Evolutionary conservation across 2,888 invertebrate species (phyloP), one percentile per base, ranked within the genome.

Genomic region (Caenorhabditis angaria): DNA sequence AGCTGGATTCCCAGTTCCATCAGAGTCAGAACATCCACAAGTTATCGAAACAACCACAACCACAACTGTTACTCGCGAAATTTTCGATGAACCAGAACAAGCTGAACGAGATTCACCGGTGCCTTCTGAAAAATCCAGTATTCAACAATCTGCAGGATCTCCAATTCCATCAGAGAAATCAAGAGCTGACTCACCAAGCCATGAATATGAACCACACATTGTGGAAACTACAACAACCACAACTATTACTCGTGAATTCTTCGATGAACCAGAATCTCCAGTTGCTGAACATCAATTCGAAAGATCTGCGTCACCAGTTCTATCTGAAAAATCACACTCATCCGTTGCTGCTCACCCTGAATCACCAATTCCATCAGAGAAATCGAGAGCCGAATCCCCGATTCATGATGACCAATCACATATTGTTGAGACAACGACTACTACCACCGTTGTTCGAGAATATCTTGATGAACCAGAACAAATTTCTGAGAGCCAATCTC

Each of bases 41-140:
- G 47, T 59, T n/a, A 22, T 27, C 25, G 59, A 59, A n/a, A 59
- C 59, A 10, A 59, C 47, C 3, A 61, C 56, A 6, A 60, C 60
- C 29, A 56, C 67, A 5, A 68, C 72, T 2, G 65, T 61, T 10
- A 61, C 55, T 25, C 64, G 65, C 41, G 68, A 68, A 59, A 60
- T 20, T 51, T 22, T 50, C 29, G 61, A 51, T 22, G 29, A 61
- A 32, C 32, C 55, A 32, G 55, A 29, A 20, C 32, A 29, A 18
- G 14, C 41, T 12, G 18, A 24, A 35, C 27, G 24, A 5, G 54
- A 56, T 22, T 35, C 56, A 12, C 28, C 25, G 20, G 32, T 27
- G 6, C 55, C 41, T 18, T 41, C 41, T 5, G 65, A 64, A 29
- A 59, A 51, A 51, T 10, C 5, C 10, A 14, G 12, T 18, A 20